These are phyloP conservation scores for Yponomeuta evonymella DNA, from an alignment of 2,888 invertebrate species.

Conservation along the genomic window DNA sequence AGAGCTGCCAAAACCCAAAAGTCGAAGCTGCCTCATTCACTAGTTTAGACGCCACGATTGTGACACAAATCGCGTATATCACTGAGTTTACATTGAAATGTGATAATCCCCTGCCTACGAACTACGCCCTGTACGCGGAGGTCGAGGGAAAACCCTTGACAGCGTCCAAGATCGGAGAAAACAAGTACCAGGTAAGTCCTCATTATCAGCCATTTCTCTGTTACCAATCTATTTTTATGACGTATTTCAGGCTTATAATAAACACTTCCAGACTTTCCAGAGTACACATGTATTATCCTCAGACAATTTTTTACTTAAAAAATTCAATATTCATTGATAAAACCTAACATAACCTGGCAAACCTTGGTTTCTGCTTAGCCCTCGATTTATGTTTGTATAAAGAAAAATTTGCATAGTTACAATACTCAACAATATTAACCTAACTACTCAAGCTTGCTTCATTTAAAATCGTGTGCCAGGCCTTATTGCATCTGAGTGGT, in stretches of 20 bases:
- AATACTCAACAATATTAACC: no score
- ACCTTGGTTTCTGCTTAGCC: no score
- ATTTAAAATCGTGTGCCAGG: no score
- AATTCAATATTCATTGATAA: no score
- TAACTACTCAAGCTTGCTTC: no score
- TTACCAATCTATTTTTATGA: neutral
- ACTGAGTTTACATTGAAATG: slow-evolving; percentile 93
- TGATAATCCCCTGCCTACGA: slow-evolving; percentile 76
- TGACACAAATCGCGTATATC: slow-evolving; percentile 93
- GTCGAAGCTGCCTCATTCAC: slow-evolving; percentile 89
- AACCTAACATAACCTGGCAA: no score
- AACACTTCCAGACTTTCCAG: neutral
- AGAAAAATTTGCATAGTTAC: no score
- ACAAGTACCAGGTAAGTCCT: slow-evolving; percentile 85
- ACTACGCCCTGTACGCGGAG: slow-evolving; percentile 90
- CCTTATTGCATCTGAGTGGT: no score
- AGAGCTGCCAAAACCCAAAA: slow-evolving; percentile 76
- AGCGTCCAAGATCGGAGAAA: slow-evolving; percentile 85
- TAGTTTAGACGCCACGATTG: slow-evolving; percentile 93
- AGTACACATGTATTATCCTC: no score
- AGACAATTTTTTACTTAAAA: no score
- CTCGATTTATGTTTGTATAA: no score
- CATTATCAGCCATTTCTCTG: neutral
- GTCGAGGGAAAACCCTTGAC: slow-evolving; percentile 90
- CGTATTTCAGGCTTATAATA: neutral